These are phyloP conservation scores for Paramisgurnus dabryanus DNA, from an alignment of 2,113 vertebrate species.

Conservation along the genomic window DNA sequence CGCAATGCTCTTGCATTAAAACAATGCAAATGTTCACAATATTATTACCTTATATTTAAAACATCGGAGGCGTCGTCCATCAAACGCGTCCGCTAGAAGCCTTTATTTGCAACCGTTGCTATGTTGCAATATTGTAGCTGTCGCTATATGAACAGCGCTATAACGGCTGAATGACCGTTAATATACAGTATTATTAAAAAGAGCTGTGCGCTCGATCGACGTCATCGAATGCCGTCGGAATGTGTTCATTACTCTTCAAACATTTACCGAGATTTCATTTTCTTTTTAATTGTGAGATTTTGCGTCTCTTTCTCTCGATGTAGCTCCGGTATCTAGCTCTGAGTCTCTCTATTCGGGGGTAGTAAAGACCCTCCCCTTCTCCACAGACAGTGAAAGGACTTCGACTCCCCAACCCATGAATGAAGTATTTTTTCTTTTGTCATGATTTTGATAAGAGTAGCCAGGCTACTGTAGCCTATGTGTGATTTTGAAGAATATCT, in stretches of 20 bases:
- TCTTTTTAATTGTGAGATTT: not conserved
- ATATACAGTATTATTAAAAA: not conserved
- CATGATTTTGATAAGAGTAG: not conserved
- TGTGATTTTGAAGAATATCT: no score
- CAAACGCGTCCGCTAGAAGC: not conserved
- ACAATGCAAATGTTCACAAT: constrained; percentile 13
- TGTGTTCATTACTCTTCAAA: not conserved
- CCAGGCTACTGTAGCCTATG: no score
- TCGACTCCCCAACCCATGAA: no score
- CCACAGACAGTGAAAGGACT: not conserved
- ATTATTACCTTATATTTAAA: constrained; percentile 9
- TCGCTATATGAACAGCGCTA: no score
- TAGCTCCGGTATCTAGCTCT: not conserved
- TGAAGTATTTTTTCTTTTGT: not conserved
- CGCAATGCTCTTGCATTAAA: constrained; percentile 65
- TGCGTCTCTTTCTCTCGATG: no score
- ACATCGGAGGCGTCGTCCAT: not conserved
- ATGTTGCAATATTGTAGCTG: not conserved
- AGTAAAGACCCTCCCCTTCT: constrained; percentile 19
- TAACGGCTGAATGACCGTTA: not conserved
- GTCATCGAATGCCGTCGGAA: not conserved
- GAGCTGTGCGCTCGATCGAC: not conserved
- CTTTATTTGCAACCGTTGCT: not conserved
- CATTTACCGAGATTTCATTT: not conserved
- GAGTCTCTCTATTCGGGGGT: not conserved